Conservation (phyloP, 2,113 vertebrate genomes). For the Plotosus lineatus region DNA sequence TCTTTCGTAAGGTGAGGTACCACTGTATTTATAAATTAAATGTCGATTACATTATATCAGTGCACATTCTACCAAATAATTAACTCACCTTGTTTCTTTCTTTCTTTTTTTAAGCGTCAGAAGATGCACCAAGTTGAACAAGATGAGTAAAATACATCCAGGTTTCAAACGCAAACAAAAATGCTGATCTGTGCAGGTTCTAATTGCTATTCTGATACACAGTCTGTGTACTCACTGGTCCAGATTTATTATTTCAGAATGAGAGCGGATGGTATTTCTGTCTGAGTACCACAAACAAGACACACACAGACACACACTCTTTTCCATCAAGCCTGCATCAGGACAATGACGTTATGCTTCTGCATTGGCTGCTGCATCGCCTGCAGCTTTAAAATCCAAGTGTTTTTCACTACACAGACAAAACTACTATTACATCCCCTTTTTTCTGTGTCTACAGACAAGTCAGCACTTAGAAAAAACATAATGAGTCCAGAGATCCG, state of each 20-base stretch:
- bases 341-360: slow-evolving; percentile 58
- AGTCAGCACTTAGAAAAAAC: slow-evolving; percentile 1
- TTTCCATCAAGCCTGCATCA: slow-evolving; percentile 54
- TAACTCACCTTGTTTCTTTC: neutral
- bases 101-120: neutral
- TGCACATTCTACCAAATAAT: neutral
- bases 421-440: neutral
- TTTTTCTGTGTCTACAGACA: neutral
- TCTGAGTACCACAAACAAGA: slow-evolving; percentile 37
- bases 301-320: slow-evolving; percentile 23
- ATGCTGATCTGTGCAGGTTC: neutral
- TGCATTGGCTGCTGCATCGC: slow-evolving; percentile 56
- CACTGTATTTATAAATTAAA: too few species aligned
- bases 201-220: neutral
- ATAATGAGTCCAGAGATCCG: neutral
- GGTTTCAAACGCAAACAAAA: neutral
- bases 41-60: neutral
- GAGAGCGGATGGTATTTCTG: slow-evolving; percentile 9
- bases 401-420: slow-evolving; percentile 14
- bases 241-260: neutral
- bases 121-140: neutral
- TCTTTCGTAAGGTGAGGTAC: too few species aligned
- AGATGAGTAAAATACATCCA: neutral
- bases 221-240: neutral
- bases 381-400: slow-evolving; percentile 48